A percentile compares a stretch with the other conserved stretches of the same genome.
Conservation (phyloP, 2,797 vertebrate species). For the Sebastes kiyomatsui region DNA sequence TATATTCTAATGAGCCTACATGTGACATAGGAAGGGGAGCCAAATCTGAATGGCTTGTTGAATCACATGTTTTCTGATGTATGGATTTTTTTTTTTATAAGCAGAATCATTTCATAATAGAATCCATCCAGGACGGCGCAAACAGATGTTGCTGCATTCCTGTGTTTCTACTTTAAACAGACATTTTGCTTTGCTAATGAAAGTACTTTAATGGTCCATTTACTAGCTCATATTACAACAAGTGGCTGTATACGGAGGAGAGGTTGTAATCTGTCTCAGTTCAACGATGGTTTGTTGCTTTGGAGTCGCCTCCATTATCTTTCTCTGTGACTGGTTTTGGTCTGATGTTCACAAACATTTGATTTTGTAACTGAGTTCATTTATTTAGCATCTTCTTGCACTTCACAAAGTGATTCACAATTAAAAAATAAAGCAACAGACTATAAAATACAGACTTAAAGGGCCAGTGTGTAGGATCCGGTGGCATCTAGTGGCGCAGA, state of each 20-base stretch:
- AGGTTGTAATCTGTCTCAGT: not conserved
- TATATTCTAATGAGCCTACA: too few relatives aligned
- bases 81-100: not conserved
- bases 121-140: not conserved
- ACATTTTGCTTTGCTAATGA: not conserved
- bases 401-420: not conserved
- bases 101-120: not conserved
- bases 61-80: too few relatives aligned
- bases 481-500: too few relatives aligned
- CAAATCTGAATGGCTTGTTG: too few relatives aligned
- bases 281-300: not conserved
- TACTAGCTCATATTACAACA: not conserved
- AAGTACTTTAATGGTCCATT: not conserved
- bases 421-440: not conserved
- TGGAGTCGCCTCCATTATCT: not conserved
- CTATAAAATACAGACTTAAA: not conserved
- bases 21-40: too few relatives aligned
- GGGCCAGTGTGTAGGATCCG: too few relatives aligned
- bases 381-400: not conserved
- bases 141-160: not conserved
- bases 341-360: not conserved
- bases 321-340: not conserved
- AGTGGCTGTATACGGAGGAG: not conserved
- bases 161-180: not conserved
- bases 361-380: not conserved